Conservation (phyloP, 92 coral and sea anemone species). For the Porites rus region DNA sequence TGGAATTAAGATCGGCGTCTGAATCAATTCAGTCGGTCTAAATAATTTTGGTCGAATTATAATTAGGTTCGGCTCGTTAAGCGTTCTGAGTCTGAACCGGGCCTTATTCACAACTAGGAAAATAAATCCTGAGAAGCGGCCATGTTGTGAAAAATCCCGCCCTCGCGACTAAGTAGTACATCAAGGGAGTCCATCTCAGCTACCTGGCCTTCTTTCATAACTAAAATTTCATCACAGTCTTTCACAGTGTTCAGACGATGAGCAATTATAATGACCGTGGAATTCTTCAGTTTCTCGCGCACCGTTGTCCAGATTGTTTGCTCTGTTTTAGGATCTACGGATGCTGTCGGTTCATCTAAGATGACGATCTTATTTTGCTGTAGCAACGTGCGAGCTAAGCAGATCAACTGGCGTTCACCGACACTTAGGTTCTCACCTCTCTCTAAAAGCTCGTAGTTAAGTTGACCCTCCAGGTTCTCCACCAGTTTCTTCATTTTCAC, state of each 20-base stretch:
- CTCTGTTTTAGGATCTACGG: constrained; percentile 46
- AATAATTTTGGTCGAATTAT: no score
- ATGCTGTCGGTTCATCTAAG: constrained; percentile 45
- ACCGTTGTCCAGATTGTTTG: constrained; percentile 38
- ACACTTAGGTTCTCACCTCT: constrained; percentile 44
- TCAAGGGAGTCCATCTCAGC: constrained; percentile 13
- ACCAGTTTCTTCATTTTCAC: constrained; percentile 10
- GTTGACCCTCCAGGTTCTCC: constrained; percentile 23
- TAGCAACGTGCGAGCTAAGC: constrained; percentile 41
- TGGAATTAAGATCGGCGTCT: no score
- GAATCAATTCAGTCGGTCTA: no score
- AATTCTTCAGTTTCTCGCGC: constrained; percentile 42
- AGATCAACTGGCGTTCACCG: constrained; percentile 52
- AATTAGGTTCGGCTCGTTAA: no score
- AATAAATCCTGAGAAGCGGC: constrained; percentile 22
- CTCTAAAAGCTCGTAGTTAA: constrained; percentile 24
- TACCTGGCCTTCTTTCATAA: constrained; percentile 30
- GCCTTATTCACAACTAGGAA: background rate
- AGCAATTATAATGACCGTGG: constrained; percentile 41
- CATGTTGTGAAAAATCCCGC: background rate
- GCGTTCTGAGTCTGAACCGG: no score
- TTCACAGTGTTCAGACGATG: constrained; percentile 44
- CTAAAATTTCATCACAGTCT: constrained; percentile 28
- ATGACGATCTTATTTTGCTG: constrained; percentile 41
- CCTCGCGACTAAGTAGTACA: constrained; percentile 6